Evolutionary conservation across 2,888 invertebrate genomes (phyloP).

Genomic region (Dermolepida albohirtum): DNA sequence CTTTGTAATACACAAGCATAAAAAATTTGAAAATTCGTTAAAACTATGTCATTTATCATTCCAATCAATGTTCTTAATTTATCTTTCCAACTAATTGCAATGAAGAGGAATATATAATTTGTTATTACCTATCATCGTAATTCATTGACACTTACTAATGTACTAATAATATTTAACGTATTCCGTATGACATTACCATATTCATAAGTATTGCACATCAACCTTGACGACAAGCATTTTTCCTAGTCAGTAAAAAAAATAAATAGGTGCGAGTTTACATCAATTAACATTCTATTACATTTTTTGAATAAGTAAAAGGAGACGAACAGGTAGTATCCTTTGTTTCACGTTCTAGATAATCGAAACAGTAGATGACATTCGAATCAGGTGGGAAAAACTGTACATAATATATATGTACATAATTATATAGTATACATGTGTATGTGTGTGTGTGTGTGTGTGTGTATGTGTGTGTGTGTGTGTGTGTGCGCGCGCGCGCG

Average conservation of each 20-base stretch:
- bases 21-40: no score
- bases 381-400: neutral
- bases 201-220: constrained; percentile 37
- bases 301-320: constrained; percentile 13
- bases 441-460: no score
- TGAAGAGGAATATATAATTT: constrained; percentile 7
- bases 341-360: neutral
- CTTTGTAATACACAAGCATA: no score
- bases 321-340: no score
- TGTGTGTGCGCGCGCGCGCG: no score
- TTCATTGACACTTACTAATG: constrained; percentile 33
- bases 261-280: constrained; percentile 37
- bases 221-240: constrained; percentile 27
- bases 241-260: constrained; percentile 16
- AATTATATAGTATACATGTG: no score
- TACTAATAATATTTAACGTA: constrained; percentile 24
- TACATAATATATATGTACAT: no score
- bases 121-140: constrained; percentile 21
- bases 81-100: neutral
- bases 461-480: no score
- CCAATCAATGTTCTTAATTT: no score
- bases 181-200: constrained; percentile 14
- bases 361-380: constrained; percentile 7
- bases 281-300: constrained; percentile 25
- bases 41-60: no score